phyloP scores from a whole-genome alignment of 1,140 invertebrate species.

The Drosophila tsacasi region DNA sequence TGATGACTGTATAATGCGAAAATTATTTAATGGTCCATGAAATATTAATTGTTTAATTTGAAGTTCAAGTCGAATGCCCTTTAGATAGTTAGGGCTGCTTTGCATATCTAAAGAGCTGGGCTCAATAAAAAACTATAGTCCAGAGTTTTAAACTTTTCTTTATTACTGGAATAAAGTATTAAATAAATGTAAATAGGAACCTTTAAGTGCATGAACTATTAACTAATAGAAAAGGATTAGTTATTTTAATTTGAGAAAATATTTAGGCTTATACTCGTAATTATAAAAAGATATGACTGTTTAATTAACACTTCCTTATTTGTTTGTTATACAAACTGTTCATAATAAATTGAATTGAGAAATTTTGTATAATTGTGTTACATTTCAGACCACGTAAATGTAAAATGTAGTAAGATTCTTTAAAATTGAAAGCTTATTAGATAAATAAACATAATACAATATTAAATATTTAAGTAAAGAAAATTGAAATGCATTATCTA shows the following conservation, averaged over 20 bases:
- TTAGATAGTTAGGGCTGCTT: not conserved
- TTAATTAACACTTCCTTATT: no score
- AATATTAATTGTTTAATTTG: conserved; percentile 39
- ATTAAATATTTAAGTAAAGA: no score
- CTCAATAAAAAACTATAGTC: not conserved
- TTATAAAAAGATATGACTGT: no score
- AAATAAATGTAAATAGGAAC: not conserved
- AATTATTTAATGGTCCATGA: conserved; percentile 35
- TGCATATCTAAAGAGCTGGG: not conserved
- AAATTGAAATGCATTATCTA: no score
- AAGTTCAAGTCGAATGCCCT: conserved; percentile 1
- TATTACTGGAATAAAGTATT: not conserved
- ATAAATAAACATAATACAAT: no score
- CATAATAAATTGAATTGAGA: no score
- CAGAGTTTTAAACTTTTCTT: not conserved
- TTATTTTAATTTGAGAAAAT: not conserved
- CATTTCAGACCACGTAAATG: no score
- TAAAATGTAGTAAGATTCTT: no score
- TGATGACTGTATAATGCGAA: conserved; percentile 39
- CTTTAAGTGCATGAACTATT: no score
- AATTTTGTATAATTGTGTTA: no score
- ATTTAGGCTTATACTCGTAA: not conserved
- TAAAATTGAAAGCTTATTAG: no score
- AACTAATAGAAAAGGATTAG: not conserved
- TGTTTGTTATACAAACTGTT: no score